These are phyloP conservation scores for Sarcophaga peregrina DNA, from an alignment of 1,140 invertebrate genomes.

Conservation along the genomic window DNA sequence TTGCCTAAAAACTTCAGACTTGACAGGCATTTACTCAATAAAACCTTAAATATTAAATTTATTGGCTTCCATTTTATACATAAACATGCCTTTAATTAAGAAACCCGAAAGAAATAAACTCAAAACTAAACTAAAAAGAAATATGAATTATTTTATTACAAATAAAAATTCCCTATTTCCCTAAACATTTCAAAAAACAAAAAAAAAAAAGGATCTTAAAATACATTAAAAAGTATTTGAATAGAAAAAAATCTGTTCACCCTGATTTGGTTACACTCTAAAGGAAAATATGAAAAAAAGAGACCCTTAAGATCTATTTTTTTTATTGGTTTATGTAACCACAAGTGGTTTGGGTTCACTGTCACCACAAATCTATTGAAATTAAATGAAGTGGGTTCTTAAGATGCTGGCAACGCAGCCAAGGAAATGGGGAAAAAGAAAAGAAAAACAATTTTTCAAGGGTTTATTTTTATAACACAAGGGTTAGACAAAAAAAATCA, in stretches of 20 bases:
- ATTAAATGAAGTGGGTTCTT: not conserved
- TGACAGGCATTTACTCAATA: too few species aligned
- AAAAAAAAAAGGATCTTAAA: too few species aligned
- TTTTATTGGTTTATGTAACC: not conserved
- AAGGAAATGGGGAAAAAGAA: not conserved
- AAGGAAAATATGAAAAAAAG: not conserved
- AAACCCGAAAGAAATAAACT: too few species aligned
- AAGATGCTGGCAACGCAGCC: not conserved
- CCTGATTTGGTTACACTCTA: slow-evolving; percentile 21
- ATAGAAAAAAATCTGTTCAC: not conserved
- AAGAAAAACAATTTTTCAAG: not conserved
- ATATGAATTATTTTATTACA: too few species aligned
- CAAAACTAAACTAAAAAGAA: too few species aligned
- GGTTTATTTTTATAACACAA: not conserved
- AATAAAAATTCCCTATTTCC: too few species aligned
- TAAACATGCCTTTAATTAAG: too few species aligned
- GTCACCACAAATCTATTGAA: not conserved
- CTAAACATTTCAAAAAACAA: too few species aligned
- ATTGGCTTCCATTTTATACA: too few species aligned
- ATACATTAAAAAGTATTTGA: too few species aligned
- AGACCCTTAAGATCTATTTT: not conserved
- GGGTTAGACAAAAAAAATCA: not conserved
- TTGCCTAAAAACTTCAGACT: too few species aligned
- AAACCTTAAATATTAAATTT: too few species aligned
- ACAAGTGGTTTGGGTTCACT: not conserved